A percentile compares a stretch with the other conserved stretches of the same genome.
Evolutionary conservation across 2,113 vertebrate genomes (phyloP).

Genomic region (Rhineura floridana): DNA sequence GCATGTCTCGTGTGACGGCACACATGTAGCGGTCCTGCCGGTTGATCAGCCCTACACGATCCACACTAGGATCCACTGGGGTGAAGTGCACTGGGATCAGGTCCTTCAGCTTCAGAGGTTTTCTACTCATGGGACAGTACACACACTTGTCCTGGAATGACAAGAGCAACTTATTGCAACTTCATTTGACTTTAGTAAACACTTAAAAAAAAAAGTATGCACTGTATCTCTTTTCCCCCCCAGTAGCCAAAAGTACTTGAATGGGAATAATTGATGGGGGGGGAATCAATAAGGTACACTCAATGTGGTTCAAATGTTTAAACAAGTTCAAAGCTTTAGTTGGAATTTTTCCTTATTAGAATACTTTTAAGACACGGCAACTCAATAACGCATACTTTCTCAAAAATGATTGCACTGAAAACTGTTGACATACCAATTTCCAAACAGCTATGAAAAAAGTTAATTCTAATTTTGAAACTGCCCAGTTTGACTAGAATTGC

Average conservation of each 20-base stretch:
- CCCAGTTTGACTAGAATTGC: no score
- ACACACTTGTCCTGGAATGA: conserved; percentile 80
- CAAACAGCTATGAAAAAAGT: no score
- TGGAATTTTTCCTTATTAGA: background rate
- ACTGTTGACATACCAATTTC: no score
- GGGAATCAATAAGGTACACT: background rate
- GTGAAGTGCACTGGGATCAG: conserved; percentile 83
- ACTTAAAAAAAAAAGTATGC: background rate
- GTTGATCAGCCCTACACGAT: conserved; percentile 85
- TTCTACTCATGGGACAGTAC: conserved; percentile 89
- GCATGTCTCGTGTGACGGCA: conserved; percentile 86
- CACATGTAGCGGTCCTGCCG: conserved; percentile 89
- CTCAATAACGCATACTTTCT: background rate
- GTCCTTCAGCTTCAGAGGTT: conserved; percentile 86
- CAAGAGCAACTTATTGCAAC: no score
- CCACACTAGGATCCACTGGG: conserved; percentile 79
- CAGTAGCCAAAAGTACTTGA: background rate
- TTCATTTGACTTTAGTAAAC: background rate
- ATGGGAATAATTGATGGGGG: background rate
- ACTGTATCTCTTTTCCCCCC: background rate
- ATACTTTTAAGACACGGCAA: background rate
- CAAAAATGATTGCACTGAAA: no score
- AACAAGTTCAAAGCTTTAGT: background rate
- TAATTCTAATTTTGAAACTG: no score
- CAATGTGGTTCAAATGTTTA: no score